Conservation (phyloP, 2,797 vertebrate genomes). For the Takifugu rubripes region DNA sequence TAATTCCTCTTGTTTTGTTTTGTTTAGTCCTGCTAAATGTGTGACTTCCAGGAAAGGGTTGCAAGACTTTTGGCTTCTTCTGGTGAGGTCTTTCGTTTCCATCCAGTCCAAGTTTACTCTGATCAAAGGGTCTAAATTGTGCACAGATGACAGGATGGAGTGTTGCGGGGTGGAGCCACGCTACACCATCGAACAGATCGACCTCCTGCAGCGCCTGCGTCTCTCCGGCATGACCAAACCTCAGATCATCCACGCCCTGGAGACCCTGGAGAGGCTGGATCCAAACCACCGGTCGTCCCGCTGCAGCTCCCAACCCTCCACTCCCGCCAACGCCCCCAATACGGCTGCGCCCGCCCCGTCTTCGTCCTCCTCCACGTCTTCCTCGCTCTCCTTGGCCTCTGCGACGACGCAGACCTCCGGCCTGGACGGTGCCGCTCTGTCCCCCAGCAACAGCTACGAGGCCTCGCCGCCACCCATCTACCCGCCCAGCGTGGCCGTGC, state of each 20-base stretch:
- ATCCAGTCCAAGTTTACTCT: too few species aligned
- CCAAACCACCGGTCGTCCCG: slow-evolving; percentile 72
- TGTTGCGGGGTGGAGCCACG: slow-evolving; percentile 80
- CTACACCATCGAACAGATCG: slow-evolving; percentile 85
- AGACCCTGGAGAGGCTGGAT: slow-evolving; percentile 82
- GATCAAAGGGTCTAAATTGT: background rate
- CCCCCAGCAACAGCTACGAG: slow-evolving; percentile 82
- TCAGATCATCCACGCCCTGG: slow-evolving; percentile 81
- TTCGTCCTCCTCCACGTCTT: slow-evolving; percentile 76
- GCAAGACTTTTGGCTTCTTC: background rate
- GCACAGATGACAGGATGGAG: slow-evolving; percentile 78
- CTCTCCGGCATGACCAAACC: slow-evolving; percentile 82
- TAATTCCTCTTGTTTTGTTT: slow-evolving; percentile 8
- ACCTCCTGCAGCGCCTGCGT: slow-evolving; percentile 81
- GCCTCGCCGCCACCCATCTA: slow-evolving; percentile 81
- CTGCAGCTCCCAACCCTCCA: slow-evolving; percentile 68
- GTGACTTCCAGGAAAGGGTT: too few species aligned
- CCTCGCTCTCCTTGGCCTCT: slow-evolving; percentile 78
- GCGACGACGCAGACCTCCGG: slow-evolving; percentile 83
- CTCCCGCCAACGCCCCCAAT: slow-evolving; percentile 47
- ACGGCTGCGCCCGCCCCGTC: slow-evolving; percentile 56
- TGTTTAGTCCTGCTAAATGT: slow-evolving; percentile 1
- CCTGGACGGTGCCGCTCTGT: slow-evolving; percentile 75
- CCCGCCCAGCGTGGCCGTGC: slow-evolving; percentile 69
- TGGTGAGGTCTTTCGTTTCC: background rate